Conservation (phyloP, 2,113 vertebrate genomes). For the Hipposideros armiger region DNA sequence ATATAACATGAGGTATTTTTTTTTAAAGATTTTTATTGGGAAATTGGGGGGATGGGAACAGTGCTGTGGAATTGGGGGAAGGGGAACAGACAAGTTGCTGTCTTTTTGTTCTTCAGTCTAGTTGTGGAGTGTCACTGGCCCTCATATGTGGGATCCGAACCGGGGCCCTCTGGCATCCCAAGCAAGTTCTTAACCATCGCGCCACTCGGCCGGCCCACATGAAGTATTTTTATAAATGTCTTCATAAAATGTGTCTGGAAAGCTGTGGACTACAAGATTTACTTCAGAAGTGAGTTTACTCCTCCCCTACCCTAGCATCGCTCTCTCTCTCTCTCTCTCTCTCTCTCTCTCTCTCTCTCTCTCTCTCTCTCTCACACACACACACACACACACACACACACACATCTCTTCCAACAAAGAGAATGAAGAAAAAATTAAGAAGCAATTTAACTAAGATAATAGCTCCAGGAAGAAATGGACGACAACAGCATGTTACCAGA, state of each 20-base stretch:
- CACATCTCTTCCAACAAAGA: not conserved
- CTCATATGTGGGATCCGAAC: too few species aligned
- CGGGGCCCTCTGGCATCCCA: too few species aligned
- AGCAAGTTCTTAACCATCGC: too few species aligned
- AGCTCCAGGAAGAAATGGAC: not conserved
- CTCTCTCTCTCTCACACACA: not conserved
- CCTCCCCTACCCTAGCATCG: not conserved
- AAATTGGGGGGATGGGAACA: too few species aligned
- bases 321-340: too few species aligned
- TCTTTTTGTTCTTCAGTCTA: too few species aligned
- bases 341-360: not conserved
- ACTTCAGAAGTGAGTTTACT: not conserved
- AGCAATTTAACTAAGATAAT: not conserved
- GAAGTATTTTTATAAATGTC: not conserved
- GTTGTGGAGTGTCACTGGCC: too few species aligned
- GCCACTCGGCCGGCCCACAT: too few species aligned
- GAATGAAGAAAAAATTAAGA: not conserved
- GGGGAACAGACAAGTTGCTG: too few species aligned
- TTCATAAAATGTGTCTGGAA: not conserved
- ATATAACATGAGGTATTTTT: not conserved
- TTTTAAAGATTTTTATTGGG: too few species aligned
- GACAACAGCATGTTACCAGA: not conserved
- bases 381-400: not conserved
- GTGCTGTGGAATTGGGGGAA: too few species aligned
- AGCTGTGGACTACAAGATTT: not conserved